phyloP scores from a whole-genome alignment of 2,888 invertebrate genomes.

The Phasia obesa region DNA sequence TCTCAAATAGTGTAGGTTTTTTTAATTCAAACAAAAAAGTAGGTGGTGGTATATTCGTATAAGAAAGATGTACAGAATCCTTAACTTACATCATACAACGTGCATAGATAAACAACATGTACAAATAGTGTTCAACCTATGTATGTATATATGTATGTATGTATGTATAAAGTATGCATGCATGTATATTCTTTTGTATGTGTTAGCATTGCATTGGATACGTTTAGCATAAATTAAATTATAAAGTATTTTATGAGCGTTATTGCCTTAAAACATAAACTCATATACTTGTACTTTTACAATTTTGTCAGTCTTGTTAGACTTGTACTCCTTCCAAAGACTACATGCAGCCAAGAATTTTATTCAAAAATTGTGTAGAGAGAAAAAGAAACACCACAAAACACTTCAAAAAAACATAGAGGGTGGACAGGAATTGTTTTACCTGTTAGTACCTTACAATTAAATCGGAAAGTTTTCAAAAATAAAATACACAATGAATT shows the following conservation, averaged over 20 bases:
- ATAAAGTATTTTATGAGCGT: conserved; percentile 79
- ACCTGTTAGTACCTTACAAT: conserved; percentile 61
- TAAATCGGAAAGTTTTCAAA: conserved; percentile 52
- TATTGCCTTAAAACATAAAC: conserved; percentile 49
- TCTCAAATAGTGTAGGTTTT: background rate
- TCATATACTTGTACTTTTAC: conserved; percentile 8
- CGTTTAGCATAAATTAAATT: conserved; percentile 80
- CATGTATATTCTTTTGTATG: conserved; percentile 48
- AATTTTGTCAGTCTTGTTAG: conserved; percentile 10
- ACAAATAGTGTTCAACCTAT: conserved; percentile 23
- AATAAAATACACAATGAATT: conserved; percentile 31
- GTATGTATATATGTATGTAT: no score
- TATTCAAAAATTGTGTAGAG: conserved; percentile 28
- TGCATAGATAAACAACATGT: conserved; percentile 39
- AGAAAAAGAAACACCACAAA: conserved; percentile 2
- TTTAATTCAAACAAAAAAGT: conserved; percentile 37
- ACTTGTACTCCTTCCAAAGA: conserved; percentile 7
- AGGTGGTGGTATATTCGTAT: conserved; percentile 53
- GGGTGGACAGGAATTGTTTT: conserved; percentile 68
- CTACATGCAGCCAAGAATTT: conserved; percentile 45
- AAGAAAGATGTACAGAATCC: conserved; percentile 58
- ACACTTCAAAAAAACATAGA: conserved; percentile 48
- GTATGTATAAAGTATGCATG: no score
- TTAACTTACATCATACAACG: conserved; percentile 46
- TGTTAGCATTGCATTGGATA: conserved; percentile 50